Evolutionary conservation across 2,113 vertebrate genomes (phyloP), one percentile per base, ranked within the genome.

Genomic region (Lagenorhynchus albirostris): DNA sequence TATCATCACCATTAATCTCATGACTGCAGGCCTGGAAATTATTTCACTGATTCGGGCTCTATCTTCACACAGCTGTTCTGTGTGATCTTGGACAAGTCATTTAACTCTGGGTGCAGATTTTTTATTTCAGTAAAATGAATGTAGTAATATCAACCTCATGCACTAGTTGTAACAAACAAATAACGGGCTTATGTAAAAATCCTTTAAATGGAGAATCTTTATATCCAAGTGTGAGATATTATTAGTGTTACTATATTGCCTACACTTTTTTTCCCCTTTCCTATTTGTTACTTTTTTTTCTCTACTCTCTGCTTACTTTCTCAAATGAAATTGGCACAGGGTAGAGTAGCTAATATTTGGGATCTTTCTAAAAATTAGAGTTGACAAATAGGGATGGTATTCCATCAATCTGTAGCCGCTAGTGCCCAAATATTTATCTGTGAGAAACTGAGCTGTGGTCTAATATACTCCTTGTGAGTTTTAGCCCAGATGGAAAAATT

Each of bases 401-500:
- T 58, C 55, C 53, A 92, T 95, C 38, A 70, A 1, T 85, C 82
- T 73, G 20, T 21, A 85, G n/a, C 63, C 41, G 71, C 29, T 36
- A n/a, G 31, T 70, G 50, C 77, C 81, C 81, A 77, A 94, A 97
- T 89, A 97, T 91, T 94, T 94, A 94, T 92, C 67, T 89, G 11
- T 8, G 65, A 96, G 95, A 91, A 94, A 86, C n/a, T 41, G 68
- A 97, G 50, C 36, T 55, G 55, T 15, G 7, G 29, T 85, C 81
- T 93, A 63, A 97, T 91, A 89, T 79, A 91, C 89, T 93, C 55
- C 63, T 93, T 85, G 71, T 83, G 62, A 96, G 82, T 92, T 92
- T 94, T 60, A 83, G 53, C 79, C 94, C 58, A 86, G 82, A 74
- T 41, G 73, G 73, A 89, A 94, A 96, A 93, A 62, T 12, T n/a